phyloP scores from a whole-genome alignment of 1,140 invertebrate species.

The Pogonus chalceus region DNA sequence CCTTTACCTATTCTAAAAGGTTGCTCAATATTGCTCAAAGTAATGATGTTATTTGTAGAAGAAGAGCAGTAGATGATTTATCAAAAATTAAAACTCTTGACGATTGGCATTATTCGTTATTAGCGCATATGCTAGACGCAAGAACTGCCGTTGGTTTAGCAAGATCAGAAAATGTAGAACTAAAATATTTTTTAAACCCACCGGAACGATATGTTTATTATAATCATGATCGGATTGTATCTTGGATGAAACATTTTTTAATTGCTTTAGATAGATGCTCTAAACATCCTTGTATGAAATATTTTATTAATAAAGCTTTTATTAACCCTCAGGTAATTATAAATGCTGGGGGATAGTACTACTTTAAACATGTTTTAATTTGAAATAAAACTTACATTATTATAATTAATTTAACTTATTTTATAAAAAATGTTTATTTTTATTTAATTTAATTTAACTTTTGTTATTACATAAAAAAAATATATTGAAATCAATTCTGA shows the following conservation, averaged over 20 bases:
- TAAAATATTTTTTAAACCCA: constrained; percentile 52
- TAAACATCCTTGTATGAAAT: constrained; percentile 50
- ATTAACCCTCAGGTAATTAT: constrained; percentile 42
- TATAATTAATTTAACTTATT: too few relatives aligned
- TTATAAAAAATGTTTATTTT: too few relatives aligned
- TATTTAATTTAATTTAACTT: constrained; percentile 2
- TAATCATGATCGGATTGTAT: constrained; percentile 39
- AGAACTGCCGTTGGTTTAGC: constrained; percentile 53
- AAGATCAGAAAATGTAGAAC: constrained; percentile 43
- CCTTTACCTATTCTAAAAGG: constrained; percentile 38
- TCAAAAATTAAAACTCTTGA: constrained; percentile 28
- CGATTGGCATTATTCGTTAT: constrained; percentile 50
- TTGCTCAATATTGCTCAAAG: constrained; percentile 36
- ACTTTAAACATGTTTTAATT: too few relatives aligned
- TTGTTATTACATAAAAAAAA: constrained; percentile 11
- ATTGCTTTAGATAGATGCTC: constrained; percentile 40
- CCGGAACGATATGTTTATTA: constrained; percentile 42
- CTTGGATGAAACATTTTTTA: constrained; percentile 45
- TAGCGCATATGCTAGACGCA: constrained; percentile 54
- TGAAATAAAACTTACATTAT: too few relatives aligned
- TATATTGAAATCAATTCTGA: too few relatives aligned
- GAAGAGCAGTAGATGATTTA: constrained; percentile 36
- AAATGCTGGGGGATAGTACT: too few relatives aligned
- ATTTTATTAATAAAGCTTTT: constrained; percentile 55
- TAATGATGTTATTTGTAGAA: constrained; percentile 32